Percentiles rank a stretch among this genome's conserved stretches.
Conservation (phyloP, 2,113 vertebrate species). For the Zeus faber region DNA sequence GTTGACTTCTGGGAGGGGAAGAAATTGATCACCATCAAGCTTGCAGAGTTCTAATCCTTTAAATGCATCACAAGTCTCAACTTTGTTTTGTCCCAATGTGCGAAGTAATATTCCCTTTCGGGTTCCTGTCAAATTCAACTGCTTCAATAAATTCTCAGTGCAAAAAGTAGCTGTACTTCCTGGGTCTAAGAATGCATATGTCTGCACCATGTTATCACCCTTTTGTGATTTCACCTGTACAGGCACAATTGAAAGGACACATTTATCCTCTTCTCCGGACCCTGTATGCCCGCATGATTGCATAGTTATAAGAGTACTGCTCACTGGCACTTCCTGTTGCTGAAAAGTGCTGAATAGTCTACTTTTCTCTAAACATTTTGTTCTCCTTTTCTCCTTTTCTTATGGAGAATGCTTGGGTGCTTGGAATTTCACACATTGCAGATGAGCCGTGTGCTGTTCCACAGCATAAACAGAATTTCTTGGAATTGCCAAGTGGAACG, state of each 20-base stretch:
- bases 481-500: no score
- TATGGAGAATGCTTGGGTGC: no score
- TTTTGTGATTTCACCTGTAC: conserved; percentile 4
- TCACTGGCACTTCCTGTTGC: no score
- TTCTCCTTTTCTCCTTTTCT: no score
- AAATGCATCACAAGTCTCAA: background rate
- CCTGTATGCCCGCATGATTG: conserved; percentile 17
- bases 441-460: no score
- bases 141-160: background rate
- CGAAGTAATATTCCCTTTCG: background rate
- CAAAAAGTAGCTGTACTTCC: conserved; percentile 14
- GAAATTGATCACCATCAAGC: no score
- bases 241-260: conserved; percentile 12
- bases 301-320: no score
- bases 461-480: no score
- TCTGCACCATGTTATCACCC: background rate
- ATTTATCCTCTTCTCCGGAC: conserved; percentile 2
- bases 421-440: no score
- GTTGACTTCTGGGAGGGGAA: no score
- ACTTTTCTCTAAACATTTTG: no score
- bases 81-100: background rate
- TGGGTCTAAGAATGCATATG: conserved; percentile 14
- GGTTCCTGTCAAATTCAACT: background rate
- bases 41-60: background rate
- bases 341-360: no score